Base-by-base conservation (phyloP, 2,888 invertebrate species). In the Drosophila eohydei region DNA sequence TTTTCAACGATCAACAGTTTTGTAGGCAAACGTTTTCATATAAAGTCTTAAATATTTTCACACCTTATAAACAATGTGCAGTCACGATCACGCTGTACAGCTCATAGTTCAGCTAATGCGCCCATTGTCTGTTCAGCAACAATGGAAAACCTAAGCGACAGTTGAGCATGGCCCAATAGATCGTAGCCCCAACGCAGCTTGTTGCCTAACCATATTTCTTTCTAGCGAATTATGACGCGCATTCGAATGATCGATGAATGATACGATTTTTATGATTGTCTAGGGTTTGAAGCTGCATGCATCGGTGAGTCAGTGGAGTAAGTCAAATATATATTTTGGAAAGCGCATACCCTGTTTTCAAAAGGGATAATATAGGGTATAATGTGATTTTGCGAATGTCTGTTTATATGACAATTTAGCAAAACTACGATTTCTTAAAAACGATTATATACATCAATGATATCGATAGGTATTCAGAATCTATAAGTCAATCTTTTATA, bases 1-100 rank as follows among this genome's bases (percentile, higher is more conserved):
- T 88, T 89, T 83, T 86, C 87, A 90, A 74, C 92, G 86, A 88
- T 91, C 91, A 92, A 91, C 90, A 88, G 84, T 83, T 91, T 91
- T 92, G 91, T 91, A 84, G 69, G 78, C 78, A 82, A 88, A 85
- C 80, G 80, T 87, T 87, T 90, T 83, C 82, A 91, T 82, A 89
- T 83, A 79, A 78, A 85, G 88, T 82, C 91, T 90, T 80, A 78
- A 91, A 90, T 90, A 91, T 91, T 90, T 90, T 90, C 90, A 90
- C 90, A 90, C 90, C 91, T 90, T 84, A 81, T 81, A 87, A 91
- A 89, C 80, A 90, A 89, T 83, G 80, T 74, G 83, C 88, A 88
- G 90, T 91, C 91, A 91, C 91, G 91, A 88, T 80, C 80, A 63
- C 66, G 67, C 63, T 54, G 44, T 52, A 65, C 44, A 61, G 71